phyloP scores from a whole-genome alignment of 2,888 invertebrate species.

The Drosophila neonasuta region DNA sequence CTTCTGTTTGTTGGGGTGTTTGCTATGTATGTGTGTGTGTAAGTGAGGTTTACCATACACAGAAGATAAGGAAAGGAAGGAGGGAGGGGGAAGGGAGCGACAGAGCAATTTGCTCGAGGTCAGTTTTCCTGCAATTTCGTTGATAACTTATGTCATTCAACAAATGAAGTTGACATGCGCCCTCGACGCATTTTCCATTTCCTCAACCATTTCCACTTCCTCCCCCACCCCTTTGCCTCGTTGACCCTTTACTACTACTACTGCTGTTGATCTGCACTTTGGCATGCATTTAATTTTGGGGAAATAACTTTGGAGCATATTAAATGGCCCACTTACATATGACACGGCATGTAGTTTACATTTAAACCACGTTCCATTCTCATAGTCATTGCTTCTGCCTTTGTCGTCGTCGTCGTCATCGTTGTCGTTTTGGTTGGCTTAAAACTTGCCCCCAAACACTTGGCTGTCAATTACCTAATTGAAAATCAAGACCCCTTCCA shows the following conservation, averaged over 20 bases:
- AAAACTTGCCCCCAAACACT: slow-evolving; percentile 32
- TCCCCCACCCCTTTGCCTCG: neutral
- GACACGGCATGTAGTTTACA: slow-evolving; percentile 52
- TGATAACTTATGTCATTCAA: slow-evolving; percentile 75
- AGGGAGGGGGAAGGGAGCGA: slow-evolving; percentile 48
- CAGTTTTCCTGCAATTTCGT: slow-evolving; percentile 72
- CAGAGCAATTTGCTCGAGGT: slow-evolving; percentile 74
- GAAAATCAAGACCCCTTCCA: slow-evolving; percentile 55
- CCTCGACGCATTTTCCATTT: slow-evolving; percentile 32
- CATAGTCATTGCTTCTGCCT: neutral
- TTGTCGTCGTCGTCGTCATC: neutral
- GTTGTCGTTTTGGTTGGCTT: slow-evolving; percentile 37
- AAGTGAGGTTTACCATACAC: slow-evolving; percentile 60
- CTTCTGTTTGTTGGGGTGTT: slow-evolving; percentile 16
- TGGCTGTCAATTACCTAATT: slow-evolving; percentile 73
- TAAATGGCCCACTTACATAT: slow-evolving; percentile 63
- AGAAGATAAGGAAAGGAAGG: slow-evolving; percentile 47
- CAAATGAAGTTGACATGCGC: slow-evolving; percentile 75
- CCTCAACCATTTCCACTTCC: neutral
- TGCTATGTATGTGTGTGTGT: slow-evolving; percentile 15
- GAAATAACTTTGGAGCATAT: slow-evolving; percentile 69
- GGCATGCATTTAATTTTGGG: slow-evolving; percentile 62
- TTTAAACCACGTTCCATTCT: slow-evolving; percentile 46
- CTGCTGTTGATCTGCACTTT: slow-evolving; percentile 24
- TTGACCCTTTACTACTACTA: neutral